Percentiles rank a stretch among this genome's conserved stretches.
These are phyloP conservation scores for Daubentonia madagascariensis DNA, from an alignment of 2,113 vertebrate genomes.

Conservation along the genomic window DNA sequence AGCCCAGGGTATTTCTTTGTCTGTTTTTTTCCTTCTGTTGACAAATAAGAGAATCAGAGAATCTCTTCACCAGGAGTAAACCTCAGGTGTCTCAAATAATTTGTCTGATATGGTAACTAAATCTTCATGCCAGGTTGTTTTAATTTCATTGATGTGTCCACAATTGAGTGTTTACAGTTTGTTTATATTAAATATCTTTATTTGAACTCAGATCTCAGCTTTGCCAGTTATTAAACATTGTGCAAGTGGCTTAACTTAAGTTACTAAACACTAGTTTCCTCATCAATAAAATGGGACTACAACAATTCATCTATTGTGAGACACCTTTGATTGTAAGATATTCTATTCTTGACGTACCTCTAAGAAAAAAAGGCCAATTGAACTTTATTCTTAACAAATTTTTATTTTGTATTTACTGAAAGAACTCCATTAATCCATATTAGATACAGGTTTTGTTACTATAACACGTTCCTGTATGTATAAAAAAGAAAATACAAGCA, in stretches of 20 bases:
- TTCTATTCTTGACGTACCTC: neutral
- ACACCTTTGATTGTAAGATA: neutral
- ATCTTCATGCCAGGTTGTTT: neutral
- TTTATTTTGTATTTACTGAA: neutral
- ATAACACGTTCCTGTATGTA: neutral
- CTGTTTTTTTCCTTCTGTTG: neutral
- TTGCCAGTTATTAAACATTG: neutral
- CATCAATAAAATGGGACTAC: neutral
- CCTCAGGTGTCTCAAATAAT: neutral
- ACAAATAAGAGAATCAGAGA: neutral
- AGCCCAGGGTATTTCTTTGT: neutral
- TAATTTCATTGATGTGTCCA: neutral
- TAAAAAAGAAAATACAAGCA: neutral
- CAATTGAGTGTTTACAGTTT: neutral
- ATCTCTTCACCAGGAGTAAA: neutral
- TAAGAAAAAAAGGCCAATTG: neutral
- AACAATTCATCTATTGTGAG: neutral
- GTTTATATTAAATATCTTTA: neutral
- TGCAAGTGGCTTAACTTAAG: neutral
- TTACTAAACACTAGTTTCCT: neutral
- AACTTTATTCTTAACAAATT: neutral
- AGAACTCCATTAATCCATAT: neutral
- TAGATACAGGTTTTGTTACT: neutral
- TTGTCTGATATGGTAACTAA: neutral
- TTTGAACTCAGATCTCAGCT: neutral